A percentile compares a stretch with the other conserved stretches of the same genome.
Conservation (phyloP, 2,888 invertebrate species). For the Oscheius sp. region DNA sequence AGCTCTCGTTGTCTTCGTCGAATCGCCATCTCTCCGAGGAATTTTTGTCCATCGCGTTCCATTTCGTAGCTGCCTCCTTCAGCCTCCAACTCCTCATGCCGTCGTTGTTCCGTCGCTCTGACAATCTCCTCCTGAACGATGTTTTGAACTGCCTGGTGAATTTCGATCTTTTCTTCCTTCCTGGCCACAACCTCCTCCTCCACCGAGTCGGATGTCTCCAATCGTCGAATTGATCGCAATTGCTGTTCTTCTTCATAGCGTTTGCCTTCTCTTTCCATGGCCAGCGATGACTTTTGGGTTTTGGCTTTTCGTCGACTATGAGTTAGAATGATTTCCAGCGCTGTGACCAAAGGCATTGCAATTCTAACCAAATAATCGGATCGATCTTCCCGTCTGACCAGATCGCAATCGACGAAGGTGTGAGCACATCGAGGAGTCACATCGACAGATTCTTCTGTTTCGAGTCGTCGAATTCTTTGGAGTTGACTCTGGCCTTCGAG, state of each 20-base stretch:
- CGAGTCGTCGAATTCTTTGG: constrained; percentile 41
- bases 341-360: constrained; percentile 47
- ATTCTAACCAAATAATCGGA: constrained; percentile 61
- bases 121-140: constrained; percentile 15
- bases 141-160: constrained; percentile 4
- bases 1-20: constrained; percentile 40
- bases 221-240: constrained; percentile 10
- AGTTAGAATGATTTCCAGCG: constrained; percentile 39
- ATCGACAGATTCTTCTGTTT: constrained; percentile 61
- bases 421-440: constrained; percentile 52
- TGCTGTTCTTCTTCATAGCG: constrained; percentile 45
- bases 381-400: constrained; percentile 63
- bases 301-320: constrained; percentile 30
- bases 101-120: background rate
- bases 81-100: constrained; percentile 32
- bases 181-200: constrained; percentile 10
- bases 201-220: constrained; percentile 19
- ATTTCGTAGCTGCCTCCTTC: constrained; percentile 50
- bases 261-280: constrained; percentile 37
- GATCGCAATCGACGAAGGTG: constrained; percentile 67
- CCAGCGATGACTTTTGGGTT: constrained; percentile 2
- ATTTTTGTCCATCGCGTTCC: constrained; percentile 50
- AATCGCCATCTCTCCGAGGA: constrained; percentile 54
- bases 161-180: background rate
- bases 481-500: constrained; percentile 57